Base-by-base conservation (phyloP, 2,888 invertebrate genomes). In the Plagodis pulveraria region DNA sequence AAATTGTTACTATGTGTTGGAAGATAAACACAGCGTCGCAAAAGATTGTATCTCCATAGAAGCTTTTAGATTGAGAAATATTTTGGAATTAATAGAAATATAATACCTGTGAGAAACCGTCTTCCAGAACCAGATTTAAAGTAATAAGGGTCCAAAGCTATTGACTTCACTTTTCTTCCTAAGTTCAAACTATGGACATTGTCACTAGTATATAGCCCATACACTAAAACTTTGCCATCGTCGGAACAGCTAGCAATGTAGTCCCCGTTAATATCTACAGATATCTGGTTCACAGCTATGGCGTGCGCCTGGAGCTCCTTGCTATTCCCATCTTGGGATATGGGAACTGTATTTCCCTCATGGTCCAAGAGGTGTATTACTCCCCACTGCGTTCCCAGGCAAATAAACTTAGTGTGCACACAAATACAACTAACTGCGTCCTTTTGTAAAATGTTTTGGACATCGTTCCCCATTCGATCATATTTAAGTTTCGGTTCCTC, bases 351-450 rank as follows among this genome's bases (percentile, higher is more conserved):
- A 84, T 99, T 98, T 0, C 99, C 99, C 79, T 97, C 96, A 85
- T 98, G 98, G 83, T 99, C 99, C 56, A 99, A 85, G 58, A 99
- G 91, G 80, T 98, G 96, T 57, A 99, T 96, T 65, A 95, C 94
- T 4, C 99, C 99, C 96, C 97, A 97, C 80, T 97, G 96, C 10
- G 98, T 98, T 34, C 99, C 99, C 64, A 99, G 91, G 74, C 98
- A 98, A 52, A 99, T 94, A 87, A 99, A 98, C 96, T 98, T 98
- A 7, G 98, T 95, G 88, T 99, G 98, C 45, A 98, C 97, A 64
- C 98, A 97, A 76, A 98, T 96, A 82, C 98, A 98, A 81, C 97
- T 98, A 57, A 94, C 93, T 51, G 98, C 97, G 70, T 96, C 96
- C 78, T 96, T 96, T 77, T 96, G 94, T 38, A 99, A 91, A 73